Percentiles rank a stretch among this genome's conserved stretches.
phyloP scores from a whole-genome alignment of 1,140 invertebrate genomes.

The Apis cerana region DNA sequence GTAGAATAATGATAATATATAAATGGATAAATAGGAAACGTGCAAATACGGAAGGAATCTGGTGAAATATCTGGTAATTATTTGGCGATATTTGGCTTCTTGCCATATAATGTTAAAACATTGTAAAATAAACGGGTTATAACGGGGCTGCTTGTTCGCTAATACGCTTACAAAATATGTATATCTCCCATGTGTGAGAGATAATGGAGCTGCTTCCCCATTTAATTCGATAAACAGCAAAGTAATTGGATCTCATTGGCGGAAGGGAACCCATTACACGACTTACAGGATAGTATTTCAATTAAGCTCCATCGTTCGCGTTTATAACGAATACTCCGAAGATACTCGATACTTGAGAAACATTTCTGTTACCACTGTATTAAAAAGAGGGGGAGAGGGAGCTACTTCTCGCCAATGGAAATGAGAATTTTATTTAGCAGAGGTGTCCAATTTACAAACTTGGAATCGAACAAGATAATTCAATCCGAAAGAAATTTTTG shows the following conservation, averaged over 20 bases:
- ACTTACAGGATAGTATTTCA: background rate
- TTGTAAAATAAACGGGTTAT: background rate
- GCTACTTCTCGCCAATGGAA: too few species aligned
- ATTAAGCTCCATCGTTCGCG: background rate
- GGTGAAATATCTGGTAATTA: background rate
- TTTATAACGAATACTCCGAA: background rate
- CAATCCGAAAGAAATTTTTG: too few species aligned
- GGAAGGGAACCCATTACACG: background rate
- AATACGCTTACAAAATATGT: conserved; percentile 3
- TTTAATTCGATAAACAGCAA: conserved; percentile 25
- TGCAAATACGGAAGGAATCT: background rate
- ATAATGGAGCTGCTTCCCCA: conserved; percentile 15
- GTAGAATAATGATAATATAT: too few species aligned
- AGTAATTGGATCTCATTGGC: conserved; percentile 34
- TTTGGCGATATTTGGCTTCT: background rate
- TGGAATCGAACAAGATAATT: too few species aligned
- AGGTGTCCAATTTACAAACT: too few species aligned
- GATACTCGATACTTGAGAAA: background rate
- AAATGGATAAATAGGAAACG: background rate
- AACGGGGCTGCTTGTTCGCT: background rate
- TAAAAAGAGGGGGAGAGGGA: too few species aligned
- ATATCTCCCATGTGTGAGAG: conserved; percentile 14
- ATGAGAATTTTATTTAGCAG: too few species aligned
- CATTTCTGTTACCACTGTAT: too few species aligned
- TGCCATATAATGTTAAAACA: background rate